Conservation (phyloP, 2,888 invertebrate species). For the Camptogramma bilineatum region DNA sequence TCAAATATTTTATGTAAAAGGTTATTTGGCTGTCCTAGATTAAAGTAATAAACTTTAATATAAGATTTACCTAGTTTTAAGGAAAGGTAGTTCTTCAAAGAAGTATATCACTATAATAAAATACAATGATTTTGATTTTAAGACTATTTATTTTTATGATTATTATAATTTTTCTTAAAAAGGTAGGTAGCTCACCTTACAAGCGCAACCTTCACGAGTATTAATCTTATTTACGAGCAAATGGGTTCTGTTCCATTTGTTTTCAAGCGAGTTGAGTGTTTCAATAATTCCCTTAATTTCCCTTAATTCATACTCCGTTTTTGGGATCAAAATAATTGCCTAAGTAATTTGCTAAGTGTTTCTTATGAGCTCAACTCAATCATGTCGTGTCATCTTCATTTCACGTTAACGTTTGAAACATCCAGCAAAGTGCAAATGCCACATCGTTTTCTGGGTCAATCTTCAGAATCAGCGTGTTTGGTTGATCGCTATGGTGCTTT, state of each 20-base stretch:
- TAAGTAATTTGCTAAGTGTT: slow-evolving; percentile 22
- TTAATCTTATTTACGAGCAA: slow-evolving; percentile 59
- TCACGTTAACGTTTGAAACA: slow-evolving; percentile 8
- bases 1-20: no score
- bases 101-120: no score
- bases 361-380: slow-evolving; percentile 14
- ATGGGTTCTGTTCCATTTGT: slow-evolving; percentile 58
- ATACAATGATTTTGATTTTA: no score
- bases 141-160: no score
- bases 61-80: no score
- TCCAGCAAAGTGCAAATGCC: slow-evolving; percentile 16
- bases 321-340: slow-evolving; percentile 36
- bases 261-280: slow-evolving; percentile 48
- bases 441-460: no score
- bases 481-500: no score
- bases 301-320: slow-evolving; percentile 44
- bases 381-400: slow-evolving; percentile 13
- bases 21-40: no score
- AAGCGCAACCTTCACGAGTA: slow-evolving; percentile 56
- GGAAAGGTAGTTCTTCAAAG: no score
- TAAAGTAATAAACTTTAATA: no score
- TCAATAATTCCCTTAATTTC: slow-evolving; percentile 43
- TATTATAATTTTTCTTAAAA: no score
- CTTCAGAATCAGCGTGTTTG: no score
- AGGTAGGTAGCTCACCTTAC: slow-evolving; percentile 52